phyloP scores from a whole-genome alignment of 2,888 invertebrate genomes.

The Autographa gamma region DNA sequence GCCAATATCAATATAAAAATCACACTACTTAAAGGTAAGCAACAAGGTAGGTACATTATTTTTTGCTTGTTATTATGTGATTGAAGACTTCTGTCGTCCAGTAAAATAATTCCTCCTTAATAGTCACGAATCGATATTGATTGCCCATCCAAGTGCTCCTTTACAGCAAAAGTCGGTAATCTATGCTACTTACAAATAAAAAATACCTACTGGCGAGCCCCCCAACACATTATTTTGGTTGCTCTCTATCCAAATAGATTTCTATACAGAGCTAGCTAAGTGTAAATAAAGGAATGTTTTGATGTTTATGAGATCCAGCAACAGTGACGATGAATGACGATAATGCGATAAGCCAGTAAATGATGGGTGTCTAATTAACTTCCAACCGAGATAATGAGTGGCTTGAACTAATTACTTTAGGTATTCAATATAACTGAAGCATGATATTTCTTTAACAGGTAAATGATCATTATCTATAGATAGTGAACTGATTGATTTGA shows the following conservation, averaged over 20 bases:
- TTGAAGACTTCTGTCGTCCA: background rate
- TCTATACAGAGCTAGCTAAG: background rate
- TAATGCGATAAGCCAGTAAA: constrained; percentile 33
- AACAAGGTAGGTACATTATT: background rate
- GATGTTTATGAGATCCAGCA: constrained; percentile 38
- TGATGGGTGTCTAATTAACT: constrained; percentile 44
- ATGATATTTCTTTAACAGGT: background rate
- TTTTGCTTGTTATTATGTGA: background rate
- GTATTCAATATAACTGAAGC: background rate
- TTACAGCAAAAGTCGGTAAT: too few relatives aligned
- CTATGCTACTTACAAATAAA: too few relatives aligned
- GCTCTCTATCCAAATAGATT: too few relatives aligned
- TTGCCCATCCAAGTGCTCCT: too few relatives aligned
- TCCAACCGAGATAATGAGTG: constrained; percentile 21
- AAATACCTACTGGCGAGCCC: too few relatives aligned
- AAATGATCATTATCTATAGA: background rate
- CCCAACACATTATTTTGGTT: too few relatives aligned
- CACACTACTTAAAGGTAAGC: background rate
- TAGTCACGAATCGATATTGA: too few relatives aligned
- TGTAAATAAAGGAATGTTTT: constrained; percentile 55
- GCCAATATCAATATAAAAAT: background rate
- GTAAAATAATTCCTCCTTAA: background rate
- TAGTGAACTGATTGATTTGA: background rate
- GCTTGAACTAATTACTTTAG: constrained; percentile 6
- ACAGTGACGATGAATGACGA: constrained; percentile 41